A percentile compares a stretch with the other conserved stretches of the same genome.
phyloP scores from a whole-genome alignment of 2,888 invertebrate species.

The Sesia bembeciformis region DNA sequence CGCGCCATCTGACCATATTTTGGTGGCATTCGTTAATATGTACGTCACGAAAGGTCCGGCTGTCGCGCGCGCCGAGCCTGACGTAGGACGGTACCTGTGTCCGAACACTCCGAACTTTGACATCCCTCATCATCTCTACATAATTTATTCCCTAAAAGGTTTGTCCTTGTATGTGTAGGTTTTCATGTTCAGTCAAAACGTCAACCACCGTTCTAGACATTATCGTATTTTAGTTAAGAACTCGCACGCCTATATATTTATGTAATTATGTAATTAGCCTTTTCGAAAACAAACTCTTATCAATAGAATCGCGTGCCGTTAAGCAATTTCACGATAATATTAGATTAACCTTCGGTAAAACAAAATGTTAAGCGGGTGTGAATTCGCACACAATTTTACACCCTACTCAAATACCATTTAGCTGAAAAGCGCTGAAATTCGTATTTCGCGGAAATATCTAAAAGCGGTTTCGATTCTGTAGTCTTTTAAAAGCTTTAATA shows the following conservation, averaged over 20 bases:
- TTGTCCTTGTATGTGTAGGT: neutral
- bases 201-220: neutral
- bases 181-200: neutral
- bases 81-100: too few species aligned
- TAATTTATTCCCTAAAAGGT: neutral
- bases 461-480: conserved; percentile 8
- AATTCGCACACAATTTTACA: conserved; percentile 27
- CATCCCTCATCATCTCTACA: neutral
- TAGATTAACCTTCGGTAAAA: conserved; percentile 18
- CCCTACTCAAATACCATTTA: conserved; percentile 20
- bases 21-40: too few species aligned
- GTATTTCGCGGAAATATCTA: conserved; percentile 7
- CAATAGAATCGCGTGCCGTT: conserved; percentile 17
- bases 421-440: conserved; percentile 6
- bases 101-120: too few species aligned
- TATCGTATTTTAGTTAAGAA: neutral
- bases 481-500: conserved; percentile 9
- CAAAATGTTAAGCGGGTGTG: conserved; percentile 22
- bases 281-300: conserved; percentile 2
- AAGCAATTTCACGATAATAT: conserved; percentile 18
- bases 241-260: neutral
- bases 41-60: too few species aligned
- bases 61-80: too few species aligned
- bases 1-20: too few species aligned
- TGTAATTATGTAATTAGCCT: neutral